Conservation (phyloP, 2,113 vertebrate species). For the Mugil cephalus region DNA sequence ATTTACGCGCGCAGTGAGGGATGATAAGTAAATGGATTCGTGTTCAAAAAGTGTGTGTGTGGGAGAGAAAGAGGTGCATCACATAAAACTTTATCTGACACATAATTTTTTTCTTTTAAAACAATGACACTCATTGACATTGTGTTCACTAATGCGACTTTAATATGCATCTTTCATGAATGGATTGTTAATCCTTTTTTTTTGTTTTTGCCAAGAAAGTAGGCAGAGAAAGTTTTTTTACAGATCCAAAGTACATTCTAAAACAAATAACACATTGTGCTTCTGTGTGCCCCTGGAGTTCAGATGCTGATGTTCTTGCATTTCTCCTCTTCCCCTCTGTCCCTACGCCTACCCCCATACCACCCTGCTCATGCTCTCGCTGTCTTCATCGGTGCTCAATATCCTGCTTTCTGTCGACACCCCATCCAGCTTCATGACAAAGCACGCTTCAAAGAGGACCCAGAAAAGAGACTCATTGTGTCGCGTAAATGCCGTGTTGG, state of each 20-base stretch:
- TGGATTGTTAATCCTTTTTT: background rate
- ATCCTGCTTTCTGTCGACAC: conserved; percentile 39
- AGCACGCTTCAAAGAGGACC: conserved; percentile 5
- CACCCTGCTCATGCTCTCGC: conserved; percentile 9
- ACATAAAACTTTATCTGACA: too few relatives aligned
- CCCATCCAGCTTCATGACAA: conserved; percentile 27
- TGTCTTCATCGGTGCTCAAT: conserved; percentile 30
- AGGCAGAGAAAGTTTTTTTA: background rate
- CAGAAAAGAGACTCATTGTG: conserved; percentile 41
- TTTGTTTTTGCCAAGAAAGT: background rate
- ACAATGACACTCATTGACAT: background rate
- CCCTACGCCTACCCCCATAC: too few relatives aligned
- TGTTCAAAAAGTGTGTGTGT: background rate
- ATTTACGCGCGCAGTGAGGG: conserved; percentile 39
- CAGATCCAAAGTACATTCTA: background rate
- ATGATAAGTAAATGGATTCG: conserved; percentile 33
- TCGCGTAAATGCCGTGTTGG: conserved; percentile 24
- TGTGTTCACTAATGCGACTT: too few relatives aligned
- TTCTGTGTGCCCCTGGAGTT: background rate
- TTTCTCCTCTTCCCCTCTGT: conserved; percentile 23
- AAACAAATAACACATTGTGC: background rate
- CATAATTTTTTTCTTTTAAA: background rate
- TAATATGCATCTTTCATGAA: too few relatives aligned
- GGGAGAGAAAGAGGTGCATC: too few relatives aligned
- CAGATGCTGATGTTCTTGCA: conserved; percentile 14